Percentiles rank a stretch among this genome's conserved stretches.
Evolutionary conservation across 1,140 invertebrate genomes (phyloP).

Genomic region (Anadara kagoshimensis): DNA sequence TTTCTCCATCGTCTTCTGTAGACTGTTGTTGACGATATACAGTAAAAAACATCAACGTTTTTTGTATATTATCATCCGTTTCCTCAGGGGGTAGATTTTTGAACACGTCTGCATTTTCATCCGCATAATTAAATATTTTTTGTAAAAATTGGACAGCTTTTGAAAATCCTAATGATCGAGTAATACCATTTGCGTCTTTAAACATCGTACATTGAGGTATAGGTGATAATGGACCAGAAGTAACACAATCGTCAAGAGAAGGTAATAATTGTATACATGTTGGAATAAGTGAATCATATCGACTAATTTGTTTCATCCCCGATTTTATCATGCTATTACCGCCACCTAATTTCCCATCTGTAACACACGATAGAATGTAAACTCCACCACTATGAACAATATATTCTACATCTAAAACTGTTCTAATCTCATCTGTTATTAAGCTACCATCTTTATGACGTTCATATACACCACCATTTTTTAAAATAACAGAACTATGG

Average conservation of each 20-base stretch:
- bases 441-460: not conserved
- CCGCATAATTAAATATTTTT: not conserved
- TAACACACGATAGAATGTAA: not conserved
- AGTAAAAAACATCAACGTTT: no score
- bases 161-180: not conserved
- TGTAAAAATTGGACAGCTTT: not conserved
- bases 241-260: not conserved
- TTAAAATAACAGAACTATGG: not conserved
- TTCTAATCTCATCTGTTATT: not conserved
- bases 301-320: constrained; percentile 1
- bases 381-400: not conserved
- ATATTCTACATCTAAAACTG: not conserved
- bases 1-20: no score
- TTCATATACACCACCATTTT: not conserved
- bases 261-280: not conserved
- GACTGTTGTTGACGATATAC: no score
- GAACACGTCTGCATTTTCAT: not conserved
- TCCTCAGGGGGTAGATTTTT: not conserved
- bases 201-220: constrained; percentile 1
- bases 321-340: not conserved
- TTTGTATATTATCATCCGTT: not conserved
- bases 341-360: not conserved
- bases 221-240: not conserved
- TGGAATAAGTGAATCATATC: not conserved
- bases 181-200: not conserved